Conservation (phyloP, 2,113 vertebrate species). For the Rhea americana region DNA sequence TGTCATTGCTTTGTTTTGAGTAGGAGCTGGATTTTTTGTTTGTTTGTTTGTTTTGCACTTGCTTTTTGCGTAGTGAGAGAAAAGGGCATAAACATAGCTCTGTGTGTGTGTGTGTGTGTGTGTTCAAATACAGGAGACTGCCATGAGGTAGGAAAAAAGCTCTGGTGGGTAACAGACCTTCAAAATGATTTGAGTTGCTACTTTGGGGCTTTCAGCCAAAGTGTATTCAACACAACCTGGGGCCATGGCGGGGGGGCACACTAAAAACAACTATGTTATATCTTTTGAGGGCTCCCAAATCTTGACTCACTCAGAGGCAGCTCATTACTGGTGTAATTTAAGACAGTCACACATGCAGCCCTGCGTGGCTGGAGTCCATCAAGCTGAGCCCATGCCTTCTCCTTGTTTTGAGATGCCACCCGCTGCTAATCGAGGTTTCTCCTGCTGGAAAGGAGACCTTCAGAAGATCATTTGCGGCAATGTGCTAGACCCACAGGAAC, state of each 20-base stretch:
- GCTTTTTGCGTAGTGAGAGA: not conserved
- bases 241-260: not conserved
- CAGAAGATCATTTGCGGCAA: not conserved
- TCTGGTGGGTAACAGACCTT: not conserved
- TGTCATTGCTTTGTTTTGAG: not conserved
- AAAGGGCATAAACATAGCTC: not conserved
- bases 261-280: not conserved
- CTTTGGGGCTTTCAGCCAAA: not conserved
- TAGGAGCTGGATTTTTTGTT: not conserved
- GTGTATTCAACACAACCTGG: not conserved
- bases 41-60: not conserved
- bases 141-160: not conserved
- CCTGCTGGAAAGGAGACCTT: not conserved
- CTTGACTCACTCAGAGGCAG: not conserved
- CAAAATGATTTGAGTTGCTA: accelerated
- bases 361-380: accelerated
- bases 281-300: not conserved
- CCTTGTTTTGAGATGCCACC: not conserved
- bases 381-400: not conserved
- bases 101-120: not conserved
- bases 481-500: not conserved
- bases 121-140: not conserved
- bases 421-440: accelerated
- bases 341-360: not conserved
- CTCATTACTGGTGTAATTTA: not conserved